Conservation (phyloP, 2,113 vertebrate species). For the Pleuronectes platessa region DNA sequence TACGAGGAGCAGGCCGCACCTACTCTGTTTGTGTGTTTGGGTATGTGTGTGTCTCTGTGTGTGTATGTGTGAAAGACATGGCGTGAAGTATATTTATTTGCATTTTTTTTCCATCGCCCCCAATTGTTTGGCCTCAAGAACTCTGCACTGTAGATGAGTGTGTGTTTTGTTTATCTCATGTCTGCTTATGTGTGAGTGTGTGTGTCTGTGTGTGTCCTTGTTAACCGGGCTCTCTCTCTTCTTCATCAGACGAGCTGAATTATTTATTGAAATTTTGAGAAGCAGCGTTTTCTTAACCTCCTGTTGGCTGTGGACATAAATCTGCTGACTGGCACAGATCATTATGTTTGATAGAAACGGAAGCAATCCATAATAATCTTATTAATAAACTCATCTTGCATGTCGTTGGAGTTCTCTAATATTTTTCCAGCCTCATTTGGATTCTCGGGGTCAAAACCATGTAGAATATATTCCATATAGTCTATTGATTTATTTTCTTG, state of each 20-base stretch:
- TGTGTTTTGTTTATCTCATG: constrained; percentile 37
- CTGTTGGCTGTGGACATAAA: constrained; percentile 13
- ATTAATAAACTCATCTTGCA: too few species aligned
- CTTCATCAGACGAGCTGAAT: constrained; percentile 51
- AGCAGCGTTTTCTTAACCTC: constrained; percentile 17
- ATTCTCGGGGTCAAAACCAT: too few species aligned
- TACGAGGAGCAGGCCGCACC: constrained; percentile 22
- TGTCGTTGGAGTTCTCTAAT: too few species aligned
- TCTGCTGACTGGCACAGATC: constrained; percentile 33
- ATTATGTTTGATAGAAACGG: too few species aligned
- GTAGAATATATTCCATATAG: too few species aligned
- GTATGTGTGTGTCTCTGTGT: not conserved
- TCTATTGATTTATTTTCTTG: too few species aligned
- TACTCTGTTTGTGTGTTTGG: not conserved
- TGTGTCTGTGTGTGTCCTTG: not conserved
- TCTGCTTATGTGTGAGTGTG: constrained; percentile 1
- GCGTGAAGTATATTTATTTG: constrained; percentile 34
- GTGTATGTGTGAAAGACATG: not conserved
- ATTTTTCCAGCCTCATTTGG: too few species aligned
- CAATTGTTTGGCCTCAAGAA: not conserved
- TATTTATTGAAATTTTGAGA: constrained; percentile 44
- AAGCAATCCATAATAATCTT: too few species aligned
- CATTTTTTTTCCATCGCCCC: constrained; percentile 11
- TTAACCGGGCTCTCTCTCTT: not conserved
- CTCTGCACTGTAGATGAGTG: not conserved